Base-by-base conservation (phyloP, 2,888 invertebrate species). In the Nemurella pictetii region DNA sequence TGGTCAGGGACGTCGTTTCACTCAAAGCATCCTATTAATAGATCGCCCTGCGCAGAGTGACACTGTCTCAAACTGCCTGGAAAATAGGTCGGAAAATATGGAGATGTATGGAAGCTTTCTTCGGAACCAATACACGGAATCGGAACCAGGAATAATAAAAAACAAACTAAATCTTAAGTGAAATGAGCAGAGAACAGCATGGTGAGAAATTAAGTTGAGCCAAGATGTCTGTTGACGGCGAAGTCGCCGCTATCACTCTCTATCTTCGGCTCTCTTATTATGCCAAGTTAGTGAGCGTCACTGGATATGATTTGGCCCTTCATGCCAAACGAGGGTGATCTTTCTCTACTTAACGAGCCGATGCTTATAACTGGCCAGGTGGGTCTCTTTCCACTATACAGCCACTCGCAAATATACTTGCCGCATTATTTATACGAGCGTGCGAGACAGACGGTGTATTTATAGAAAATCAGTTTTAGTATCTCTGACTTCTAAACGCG, bases 391-490 rank as follows among this genome's bases (percentile, higher is more conserved):
- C 55, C 55, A 55, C 55, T 55, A 55, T 55, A 12, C 55, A 32
- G 32, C 32, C 32, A 30, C n/a, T 5, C 30, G 78, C 28, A 15
- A 30, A 29, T 4, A 78, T 20, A 28, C 72, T n/a, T 29, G 25
- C 78, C 12, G 27, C 20, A 82, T 82, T 55, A 82, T 82, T 82
- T 72, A 82, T 82, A 72, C 29, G 15, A 28, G 28, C 9, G 30
- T 20, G 30, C 29, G 9, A 55, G 78, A 30, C 78, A 78, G 29
- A 20, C 29, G 55, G 15, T 26, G 27, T 82, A 82, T 82, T 82
- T 27, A 82, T 82, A 82, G 82, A 82, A 78, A 36, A 26, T 32
- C 75, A 26, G 32, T 35, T 30, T 32, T 81, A 81, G 80, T 35
- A 32, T 36, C 32, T 35, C 35, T 81, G 80, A 35, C 80, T 81